Conservation (phyloP, 2,888 invertebrate species). For the Nycteola revayana region DNA sequence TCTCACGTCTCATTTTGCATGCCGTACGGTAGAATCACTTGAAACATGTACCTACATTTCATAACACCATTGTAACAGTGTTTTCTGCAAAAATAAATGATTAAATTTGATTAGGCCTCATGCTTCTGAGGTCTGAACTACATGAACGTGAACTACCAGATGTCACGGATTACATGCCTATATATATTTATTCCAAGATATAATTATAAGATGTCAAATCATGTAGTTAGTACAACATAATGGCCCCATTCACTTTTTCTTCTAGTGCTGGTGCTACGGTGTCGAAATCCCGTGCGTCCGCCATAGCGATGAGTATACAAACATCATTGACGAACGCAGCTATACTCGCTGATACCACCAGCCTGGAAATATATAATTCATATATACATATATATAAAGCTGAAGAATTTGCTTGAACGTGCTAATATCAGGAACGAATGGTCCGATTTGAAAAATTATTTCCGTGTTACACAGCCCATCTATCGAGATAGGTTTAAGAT, state of each 20-base stretch:
- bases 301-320: slow-evolving; percentile 87
- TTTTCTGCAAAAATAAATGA: too few species aligned
- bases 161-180: slow-evolving; percentile 11
- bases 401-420: too few species aligned
- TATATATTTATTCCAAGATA: not conserved
- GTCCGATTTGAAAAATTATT: too few species aligned
- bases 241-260: slow-evolving; percentile 91
- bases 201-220: not conserved
- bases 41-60: too few species aligned
- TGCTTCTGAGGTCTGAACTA: not conserved
- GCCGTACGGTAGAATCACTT: too few species aligned
- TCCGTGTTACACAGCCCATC: too few species aligned
- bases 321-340: slow-evolving; percentile 88
- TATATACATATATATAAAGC: too few species aligned
- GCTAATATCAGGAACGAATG: too few species aligned
- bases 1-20: too few species aligned
- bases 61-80: too few species aligned
- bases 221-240: slow-evolving; percentile 89
- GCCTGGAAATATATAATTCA: slow-evolving; percentile 80
- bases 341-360: slow-evolving; percentile 87
- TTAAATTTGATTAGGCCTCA: not conserved
- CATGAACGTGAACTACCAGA: not conserved
- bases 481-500: too few species aligned
- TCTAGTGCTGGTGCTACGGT: slow-evolving; percentile 86
- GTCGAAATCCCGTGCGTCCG: slow-evolving; percentile 84